Evolutionary conservation across 2,888 invertebrate genomes (phyloP).

Genomic region (Odontocerum albicorne): DNA sequence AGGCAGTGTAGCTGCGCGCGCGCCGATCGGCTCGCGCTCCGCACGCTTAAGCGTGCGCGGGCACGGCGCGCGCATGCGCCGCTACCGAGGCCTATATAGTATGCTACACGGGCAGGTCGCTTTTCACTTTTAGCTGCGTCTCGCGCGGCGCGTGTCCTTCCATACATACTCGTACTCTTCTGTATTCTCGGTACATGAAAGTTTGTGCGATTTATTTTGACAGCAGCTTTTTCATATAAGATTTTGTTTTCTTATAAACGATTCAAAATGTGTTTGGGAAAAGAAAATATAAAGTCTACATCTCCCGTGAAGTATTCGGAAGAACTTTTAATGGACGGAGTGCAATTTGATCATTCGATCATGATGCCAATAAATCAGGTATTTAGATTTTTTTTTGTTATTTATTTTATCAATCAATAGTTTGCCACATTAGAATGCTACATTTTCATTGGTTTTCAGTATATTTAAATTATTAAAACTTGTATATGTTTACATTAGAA

Average conservation of each 20-base stretch:
- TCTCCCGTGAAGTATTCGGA: not conserved
- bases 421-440: too few species aligned
- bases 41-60: constrained; percentile 49
- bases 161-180: too few species aligned
- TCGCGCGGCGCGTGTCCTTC: constrained; percentile 16
- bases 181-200: too few species aligned
- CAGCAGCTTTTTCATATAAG: too few species aligned
- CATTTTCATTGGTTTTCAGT: too few species aligned
- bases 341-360: not conserved
- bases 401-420: too few species aligned
- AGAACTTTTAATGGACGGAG: not conserved
- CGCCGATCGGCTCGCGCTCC: constrained; percentile 41
- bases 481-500: too few species aligned
- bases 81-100: constrained; percentile 25
- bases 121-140: constrained; percentile 16
- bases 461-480: too few species aligned
- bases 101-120: constrained; percentile 18
- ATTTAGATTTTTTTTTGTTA: not conserved
- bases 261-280: constrained; percentile 16
- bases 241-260: too few species aligned
- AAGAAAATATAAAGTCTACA: constrained; percentile 6
- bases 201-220: too few species aligned
- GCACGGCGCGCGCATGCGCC: constrained; percentile 41
- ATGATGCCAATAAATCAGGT: not conserved
- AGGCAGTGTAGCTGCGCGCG: not conserved